Evolutionary conservation across 2,888 invertebrate species (phyloP).

Genomic region (Hypomecis atomaria): DNA sequence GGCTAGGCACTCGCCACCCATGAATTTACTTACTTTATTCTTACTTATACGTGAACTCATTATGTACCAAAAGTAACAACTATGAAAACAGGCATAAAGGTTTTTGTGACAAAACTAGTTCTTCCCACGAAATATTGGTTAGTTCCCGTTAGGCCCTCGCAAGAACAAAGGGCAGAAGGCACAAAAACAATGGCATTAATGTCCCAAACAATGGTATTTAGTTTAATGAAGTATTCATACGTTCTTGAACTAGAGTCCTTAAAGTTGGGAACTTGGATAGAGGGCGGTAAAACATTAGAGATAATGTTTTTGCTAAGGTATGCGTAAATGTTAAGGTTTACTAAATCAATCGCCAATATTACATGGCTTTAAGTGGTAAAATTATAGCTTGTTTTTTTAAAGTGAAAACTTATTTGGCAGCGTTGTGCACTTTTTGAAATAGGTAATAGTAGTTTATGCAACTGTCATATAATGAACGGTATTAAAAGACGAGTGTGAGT

Average conservation of each 20-base stretch:
- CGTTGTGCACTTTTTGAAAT: too few species aligned
- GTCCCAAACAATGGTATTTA: slow-evolving; percentile 18
- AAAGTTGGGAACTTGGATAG: slow-evolving; percentile 3
- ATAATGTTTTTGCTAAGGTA: neutral
- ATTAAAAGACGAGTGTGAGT: too few species aligned
- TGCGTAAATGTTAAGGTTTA: neutral
- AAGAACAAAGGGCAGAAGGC: slow-evolving; percentile 24
- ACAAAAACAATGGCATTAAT: slow-evolving; percentile 25
- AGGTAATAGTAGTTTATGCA: too few species aligned
- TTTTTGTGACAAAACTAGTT: slow-evolving; percentile 22
- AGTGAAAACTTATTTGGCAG: too few species aligned
- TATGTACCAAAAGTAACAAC: neutral
- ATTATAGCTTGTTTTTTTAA: too few species aligned
- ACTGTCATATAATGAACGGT: too few species aligned
- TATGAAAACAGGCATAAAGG: neutral
- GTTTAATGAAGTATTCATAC: slow-evolving; percentile 22
- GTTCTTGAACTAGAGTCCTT: neutral
- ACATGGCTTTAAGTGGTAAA: too few species aligned
- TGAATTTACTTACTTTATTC: too few species aligned
- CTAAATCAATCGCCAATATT: too few species aligned
- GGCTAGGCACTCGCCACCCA: too few species aligned
- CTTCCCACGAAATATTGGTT: slow-evolving; percentile 13
- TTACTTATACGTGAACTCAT: too few species aligned
- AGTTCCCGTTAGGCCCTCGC: slow-evolving; percentile 9
- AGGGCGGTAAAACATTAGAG: slow-evolving; percentile 1